Evolutionary conservation across 2,113 vertebrate genomes (phyloP).

Genomic region (Carassius auratus): DNA sequence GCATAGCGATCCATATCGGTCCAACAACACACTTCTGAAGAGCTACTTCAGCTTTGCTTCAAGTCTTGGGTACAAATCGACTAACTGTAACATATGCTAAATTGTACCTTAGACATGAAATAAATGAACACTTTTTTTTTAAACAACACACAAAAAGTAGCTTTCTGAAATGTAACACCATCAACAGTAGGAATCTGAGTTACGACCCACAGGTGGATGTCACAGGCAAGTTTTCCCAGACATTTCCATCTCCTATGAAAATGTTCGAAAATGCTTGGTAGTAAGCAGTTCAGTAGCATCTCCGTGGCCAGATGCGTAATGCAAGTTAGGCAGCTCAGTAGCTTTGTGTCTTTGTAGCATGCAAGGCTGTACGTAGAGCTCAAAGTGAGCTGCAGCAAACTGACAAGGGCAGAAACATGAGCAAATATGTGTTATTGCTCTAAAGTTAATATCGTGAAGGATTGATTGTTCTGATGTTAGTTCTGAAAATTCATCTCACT

Average conservation of each 20-base stretch:
- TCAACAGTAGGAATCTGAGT: neutral
- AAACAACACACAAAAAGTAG: constrained; percentile 29
- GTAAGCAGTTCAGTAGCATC: constrained; percentile 2
- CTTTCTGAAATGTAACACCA: constrained; percentile 10
- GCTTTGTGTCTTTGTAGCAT: constrained; percentile 61
- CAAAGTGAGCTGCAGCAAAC: constrained; percentile 60
- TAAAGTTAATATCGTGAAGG: constrained; percentile 12
- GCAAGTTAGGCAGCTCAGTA: constrained; percentile 64
- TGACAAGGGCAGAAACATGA: constrained; percentile 61
- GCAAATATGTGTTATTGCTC: constrained; percentile 50
- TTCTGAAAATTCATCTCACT: neutral
- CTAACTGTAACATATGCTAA: constrained; percentile 3
- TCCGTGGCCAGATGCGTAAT: constrained; percentile 18
- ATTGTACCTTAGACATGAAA: neutral
- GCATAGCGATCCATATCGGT: neutral
- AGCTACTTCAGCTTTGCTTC: constrained; percentile 9
- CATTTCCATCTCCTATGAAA: neutral
- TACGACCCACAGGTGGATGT: neutral
- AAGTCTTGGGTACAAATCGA: constrained; percentile 8
- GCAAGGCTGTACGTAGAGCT: constrained; percentile 44
- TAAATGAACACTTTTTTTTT: neutral
- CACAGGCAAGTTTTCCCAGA: neutral
- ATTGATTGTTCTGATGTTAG: neutral
- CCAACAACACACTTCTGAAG: neutral
- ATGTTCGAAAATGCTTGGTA: neutral